Conservation (phyloP, 2,113 vertebrate genomes). For the Pangasianodon hypophthalmus region DNA sequence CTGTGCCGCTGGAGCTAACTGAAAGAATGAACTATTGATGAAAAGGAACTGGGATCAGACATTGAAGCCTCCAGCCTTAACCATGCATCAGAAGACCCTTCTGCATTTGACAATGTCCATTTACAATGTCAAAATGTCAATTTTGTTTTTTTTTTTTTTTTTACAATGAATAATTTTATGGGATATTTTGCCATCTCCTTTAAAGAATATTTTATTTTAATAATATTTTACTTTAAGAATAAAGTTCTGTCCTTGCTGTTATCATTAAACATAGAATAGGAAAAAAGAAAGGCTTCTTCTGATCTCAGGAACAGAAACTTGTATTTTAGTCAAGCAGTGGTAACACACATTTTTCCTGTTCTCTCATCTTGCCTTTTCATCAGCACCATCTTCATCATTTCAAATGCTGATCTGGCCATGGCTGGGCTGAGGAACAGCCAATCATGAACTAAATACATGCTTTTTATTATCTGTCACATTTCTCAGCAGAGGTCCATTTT, state of each 20-base stretch:
- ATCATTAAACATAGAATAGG: slow-evolving; percentile 4
- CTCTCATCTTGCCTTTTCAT: background rate
- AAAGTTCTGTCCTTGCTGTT: background rate
- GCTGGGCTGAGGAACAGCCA: slow-evolving; percentile 17
- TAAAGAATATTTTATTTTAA: background rate
- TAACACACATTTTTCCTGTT: background rate
- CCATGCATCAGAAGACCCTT: slow-evolving; percentile 12
- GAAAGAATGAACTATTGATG: slow-evolving; percentile 26
- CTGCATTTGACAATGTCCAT: background rate
- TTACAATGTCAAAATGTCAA: background rate
- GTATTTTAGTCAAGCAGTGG: background rate
- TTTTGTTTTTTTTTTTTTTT: background rate
- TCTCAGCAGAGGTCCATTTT: slow-evolving; percentile 12
- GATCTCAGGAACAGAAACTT: slow-evolving; percentile 20
- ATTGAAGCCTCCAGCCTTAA: slow-evolving; percentile 27
- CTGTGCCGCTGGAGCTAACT: slow-evolving; percentile 38
- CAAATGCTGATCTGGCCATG: slow-evolving; percentile 9
- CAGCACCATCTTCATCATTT: slow-evolving; percentile 1
- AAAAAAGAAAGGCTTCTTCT: slow-evolving; percentile 12
- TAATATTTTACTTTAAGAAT: background rate
- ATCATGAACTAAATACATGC: background rate
- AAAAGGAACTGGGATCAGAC: slow-evolving; percentile 22
- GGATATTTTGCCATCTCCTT: background rate
- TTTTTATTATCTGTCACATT: slow-evolving; percentile 17
- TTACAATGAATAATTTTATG: background rate